A percentile compares a stretch with the other conserved stretches of the same genome.
These are phyloP conservation scores for Hydrophis major DNA, from an alignment of 2,797 vertebrate genomes.

Conservation along the genomic window DNA sequence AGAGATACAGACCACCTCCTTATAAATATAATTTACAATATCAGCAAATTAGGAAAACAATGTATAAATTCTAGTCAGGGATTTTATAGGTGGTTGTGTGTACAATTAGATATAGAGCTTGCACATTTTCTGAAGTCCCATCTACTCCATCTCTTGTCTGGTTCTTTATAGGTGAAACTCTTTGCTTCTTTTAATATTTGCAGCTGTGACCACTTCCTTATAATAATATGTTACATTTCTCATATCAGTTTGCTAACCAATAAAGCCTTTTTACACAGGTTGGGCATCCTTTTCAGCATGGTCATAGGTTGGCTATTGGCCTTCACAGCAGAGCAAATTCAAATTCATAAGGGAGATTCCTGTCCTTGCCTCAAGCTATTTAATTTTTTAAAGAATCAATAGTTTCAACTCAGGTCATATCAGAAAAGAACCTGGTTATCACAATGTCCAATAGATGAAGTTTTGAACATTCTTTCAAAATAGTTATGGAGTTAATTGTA, in stretches of 20 bases:
- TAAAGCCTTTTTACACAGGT: neutral
- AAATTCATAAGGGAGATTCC: neutral
- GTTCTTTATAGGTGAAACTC: neutral
- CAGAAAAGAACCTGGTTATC: neutral
- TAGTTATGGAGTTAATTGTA: neutral
- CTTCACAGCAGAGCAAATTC: neutral
- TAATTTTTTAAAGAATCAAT: neutral
- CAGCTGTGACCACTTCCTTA: neutral
- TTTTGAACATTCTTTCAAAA: neutral
- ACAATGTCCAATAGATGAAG: neutral
- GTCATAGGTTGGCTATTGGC: neutral
- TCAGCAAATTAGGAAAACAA: neutral
- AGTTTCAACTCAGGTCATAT: neutral
- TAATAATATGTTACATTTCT: neutral
- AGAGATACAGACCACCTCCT: neutral
- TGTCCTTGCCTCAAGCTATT: neutral
- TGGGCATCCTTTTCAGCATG: neutral
- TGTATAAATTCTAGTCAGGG: neutral
- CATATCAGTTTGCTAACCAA: neutral
- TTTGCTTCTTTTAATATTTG: neutral
- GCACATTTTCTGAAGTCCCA: neutral
- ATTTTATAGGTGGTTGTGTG: neutral
- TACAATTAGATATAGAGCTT: neutral
- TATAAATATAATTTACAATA: neutral
- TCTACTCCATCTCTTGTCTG: neutral